Evolutionary conservation across 2,113 vertebrate genomes (phyloP).

Genomic region (Ailurus styani): DNA sequence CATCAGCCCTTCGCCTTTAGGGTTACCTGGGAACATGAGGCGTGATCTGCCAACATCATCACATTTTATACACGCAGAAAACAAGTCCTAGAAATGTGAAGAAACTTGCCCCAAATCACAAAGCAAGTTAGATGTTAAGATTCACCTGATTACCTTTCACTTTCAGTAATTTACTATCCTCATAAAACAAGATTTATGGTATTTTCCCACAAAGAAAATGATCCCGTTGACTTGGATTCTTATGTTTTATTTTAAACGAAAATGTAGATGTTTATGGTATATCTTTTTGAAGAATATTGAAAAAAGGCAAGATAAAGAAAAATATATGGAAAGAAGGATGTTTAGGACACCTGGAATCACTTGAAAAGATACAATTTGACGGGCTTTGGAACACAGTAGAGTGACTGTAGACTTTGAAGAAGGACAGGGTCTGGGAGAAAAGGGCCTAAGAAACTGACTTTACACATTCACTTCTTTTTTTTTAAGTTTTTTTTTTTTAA

Average conservation of each 20-base stretch:
- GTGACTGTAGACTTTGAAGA: background rate
- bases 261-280: background rate
- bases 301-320: background rate
- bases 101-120: background rate
- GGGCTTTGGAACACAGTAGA: background rate
- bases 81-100: background rate
- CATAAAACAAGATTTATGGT: background rate
- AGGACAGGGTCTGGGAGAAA: background rate
- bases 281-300: background rate
- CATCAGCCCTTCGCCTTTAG: background rate
- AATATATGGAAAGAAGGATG: background rate
- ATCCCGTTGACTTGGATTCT: background rate
- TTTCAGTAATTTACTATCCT: background rate
- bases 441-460: background rate
- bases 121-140: background rate
- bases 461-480: background rate
- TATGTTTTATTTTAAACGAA: slow-evolving; percentile 5
- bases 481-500: no score
- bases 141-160: background rate
- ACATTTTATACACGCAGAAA: no score
- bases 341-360: background rate
- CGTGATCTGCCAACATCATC: rapidly evolving
- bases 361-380: background rate
- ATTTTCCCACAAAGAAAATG: background rate
- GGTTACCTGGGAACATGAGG: background rate